Conservation (phyloP, 2,888 invertebrate genomes). For the Leptinotarsa rubiginosa region DNA sequence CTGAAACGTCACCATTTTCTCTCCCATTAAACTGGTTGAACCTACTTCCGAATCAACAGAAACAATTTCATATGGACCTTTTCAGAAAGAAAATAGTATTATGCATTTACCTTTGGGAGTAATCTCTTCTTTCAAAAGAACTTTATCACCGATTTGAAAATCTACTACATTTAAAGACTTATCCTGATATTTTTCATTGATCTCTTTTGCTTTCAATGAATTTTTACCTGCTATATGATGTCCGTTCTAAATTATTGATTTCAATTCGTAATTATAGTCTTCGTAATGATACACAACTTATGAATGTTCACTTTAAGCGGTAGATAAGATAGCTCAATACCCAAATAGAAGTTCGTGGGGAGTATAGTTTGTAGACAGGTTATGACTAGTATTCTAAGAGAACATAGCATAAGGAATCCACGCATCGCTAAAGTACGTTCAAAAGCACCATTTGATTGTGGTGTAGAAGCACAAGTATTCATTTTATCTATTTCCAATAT, state of each 20-base stretch:
- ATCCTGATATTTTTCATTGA: not conserved
- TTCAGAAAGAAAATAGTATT: not conserved
- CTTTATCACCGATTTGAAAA: not conserved
- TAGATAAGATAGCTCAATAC: not conserved
- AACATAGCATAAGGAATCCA: no score
- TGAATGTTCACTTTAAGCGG: not conserved
- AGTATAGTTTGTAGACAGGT: no score
- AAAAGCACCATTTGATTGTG: not conserved
- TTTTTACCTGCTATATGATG: not conserved
- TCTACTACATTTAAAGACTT: not conserved
- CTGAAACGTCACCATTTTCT: not conserved
- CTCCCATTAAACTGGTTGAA: not conserved
- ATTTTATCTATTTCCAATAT: not conserved
- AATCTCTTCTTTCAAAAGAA: not conserved
- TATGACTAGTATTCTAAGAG: no score
- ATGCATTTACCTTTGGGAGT: not conserved
- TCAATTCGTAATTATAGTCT: conserved; percentile 13
- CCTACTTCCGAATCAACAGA: not conserved
- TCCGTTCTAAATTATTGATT: not conserved
- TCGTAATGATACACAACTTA: not conserved
- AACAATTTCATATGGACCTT: not conserved
- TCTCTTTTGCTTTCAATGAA: not conserved
- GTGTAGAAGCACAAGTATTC: not conserved
- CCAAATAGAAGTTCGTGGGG: not conserved
- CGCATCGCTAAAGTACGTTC: no score